Base-by-base conservation (phyloP, 2,888 invertebrate species). In the Erynnis tages region DNA sequence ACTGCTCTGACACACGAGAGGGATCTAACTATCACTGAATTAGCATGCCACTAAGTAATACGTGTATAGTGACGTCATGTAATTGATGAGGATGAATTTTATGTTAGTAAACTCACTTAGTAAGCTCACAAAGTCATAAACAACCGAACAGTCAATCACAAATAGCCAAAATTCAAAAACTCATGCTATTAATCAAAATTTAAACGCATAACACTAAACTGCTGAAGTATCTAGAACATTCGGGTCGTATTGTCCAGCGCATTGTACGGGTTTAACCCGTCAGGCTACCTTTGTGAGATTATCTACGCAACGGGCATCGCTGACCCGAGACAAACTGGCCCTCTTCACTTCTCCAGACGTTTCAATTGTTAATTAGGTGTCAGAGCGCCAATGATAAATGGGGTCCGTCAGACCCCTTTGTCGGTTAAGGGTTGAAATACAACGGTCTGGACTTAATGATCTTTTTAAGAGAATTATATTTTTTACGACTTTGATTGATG, bases 361-460 rank as follows among this genome's bases (percentile, higher is more conserved):
- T 69, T 71, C 71, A 71, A 74, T 71, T 69, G 69, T 72, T 72
- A 71, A 72, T 72, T 69, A 69, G 62, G 62, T 64, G 68, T 57
- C 66, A 53, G 35, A 55, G 56, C 54, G 58, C 53, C 60, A 61
- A 65, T 71, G 71, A 73, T 69, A 66, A 68, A 72, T 66, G 65
- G 62, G 53, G 56, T 48, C 41, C 56, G 55, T 54, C 57, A 53
- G 38, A 53, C 59, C 54, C 49, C 47, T 47, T 47, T 38, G 47
- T 47, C 56, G 50, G 54, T 48, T 30, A 38, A 40, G 56, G 56
- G 54, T 54, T 49, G 52, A 57, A 58, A 46, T 61, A 61, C 62
- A 60, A 48, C 54, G 60, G 41, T 54, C 47, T 40, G 54, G 43
- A 53, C 54, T 62, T 61, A 59, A 59, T 58, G 57, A 56, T 57